Conservation (phyloP, 2,888 invertebrate genomes). For the Agrochola lychnidis region DNA sequence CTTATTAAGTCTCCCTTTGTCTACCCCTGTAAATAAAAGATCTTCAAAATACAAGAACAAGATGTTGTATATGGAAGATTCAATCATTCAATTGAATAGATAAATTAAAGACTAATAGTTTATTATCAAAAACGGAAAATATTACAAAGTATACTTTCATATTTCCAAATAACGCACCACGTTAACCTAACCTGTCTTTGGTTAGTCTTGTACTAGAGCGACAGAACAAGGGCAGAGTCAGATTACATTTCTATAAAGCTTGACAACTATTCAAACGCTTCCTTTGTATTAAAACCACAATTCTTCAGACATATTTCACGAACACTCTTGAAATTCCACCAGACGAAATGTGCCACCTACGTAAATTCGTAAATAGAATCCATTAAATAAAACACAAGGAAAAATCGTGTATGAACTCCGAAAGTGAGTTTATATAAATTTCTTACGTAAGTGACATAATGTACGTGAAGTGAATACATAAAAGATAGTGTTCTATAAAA, state of each 20-base stretch:
- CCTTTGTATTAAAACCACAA: not conserved
- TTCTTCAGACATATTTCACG: constrained; percentile 1
- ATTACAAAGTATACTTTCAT: not conserved
- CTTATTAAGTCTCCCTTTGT: not conserved
- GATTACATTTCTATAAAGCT: not conserved
- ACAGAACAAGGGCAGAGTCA: not conserved
- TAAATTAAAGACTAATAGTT: not conserved
- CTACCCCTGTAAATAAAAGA: not conserved
- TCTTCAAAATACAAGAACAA: not conserved
- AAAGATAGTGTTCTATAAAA: constrained; percentile 7
- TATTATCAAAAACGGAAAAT: not conserved
- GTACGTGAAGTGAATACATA: constrained; percentile 11
- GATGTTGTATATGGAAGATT: not conserved
- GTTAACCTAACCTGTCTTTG: not conserved
- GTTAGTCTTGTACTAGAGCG: not conserved
- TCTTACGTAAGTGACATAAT: constrained; percentile 13
- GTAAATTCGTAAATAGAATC: constrained; percentile 31
- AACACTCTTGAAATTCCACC: constrained; percentile 3
- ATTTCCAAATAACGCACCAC: not conserved
- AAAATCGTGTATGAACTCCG: constrained; percentile 28
- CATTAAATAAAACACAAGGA: constrained; percentile 36
- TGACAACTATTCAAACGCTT: not conserved
- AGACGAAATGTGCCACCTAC: constrained; percentile 2
- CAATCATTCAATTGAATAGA: not conserved
- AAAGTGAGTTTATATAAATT: constrained; percentile 30